These are phyloP conservation scores for Clamator glandarius DNA, from an alignment of 2,797 vertebrate species.

Conservation along the genomic window DNA sequence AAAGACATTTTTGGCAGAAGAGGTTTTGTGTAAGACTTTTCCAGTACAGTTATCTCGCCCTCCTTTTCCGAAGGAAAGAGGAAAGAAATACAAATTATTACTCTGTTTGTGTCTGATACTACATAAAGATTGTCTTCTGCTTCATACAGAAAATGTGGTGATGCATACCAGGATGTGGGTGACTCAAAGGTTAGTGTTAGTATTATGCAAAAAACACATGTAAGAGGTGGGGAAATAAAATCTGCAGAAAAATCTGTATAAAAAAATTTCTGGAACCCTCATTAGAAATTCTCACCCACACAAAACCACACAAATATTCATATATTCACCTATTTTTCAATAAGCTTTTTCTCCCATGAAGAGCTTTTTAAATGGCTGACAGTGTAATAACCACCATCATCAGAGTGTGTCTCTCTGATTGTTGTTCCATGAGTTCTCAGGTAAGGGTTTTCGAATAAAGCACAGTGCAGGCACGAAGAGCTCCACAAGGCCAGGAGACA, in stretches of 20 bases:
- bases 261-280: not conserved
- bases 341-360: not conserved
- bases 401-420: not conserved
- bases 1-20: not conserved
- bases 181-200: not conserved
- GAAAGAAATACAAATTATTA: not conserved
- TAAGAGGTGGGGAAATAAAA: not conserved
- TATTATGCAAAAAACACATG: not conserved
- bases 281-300: not conserved
- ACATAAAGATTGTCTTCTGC: not conserved
- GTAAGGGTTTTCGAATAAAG: not conserved
- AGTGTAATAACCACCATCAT: not conserved
- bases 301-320: not conserved
- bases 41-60: not conserved
- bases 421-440: not conserved
- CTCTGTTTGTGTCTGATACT: not conserved
- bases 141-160: not conserved
- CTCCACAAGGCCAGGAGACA: not conserved
- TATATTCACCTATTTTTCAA: not conserved
- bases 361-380: not conserved
- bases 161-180: conserved; percentile 28
- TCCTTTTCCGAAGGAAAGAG: not conserved
- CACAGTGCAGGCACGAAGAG: not conserved
- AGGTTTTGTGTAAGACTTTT: not conserved
- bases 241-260: not conserved